A percentile compares a stretch with the other conserved stretches of the same genome.
These are phyloP conservation scores for Colletes collaris DNA, from an alignment of 2,888 invertebrate species.

Conservation along the genomic window DNA sequence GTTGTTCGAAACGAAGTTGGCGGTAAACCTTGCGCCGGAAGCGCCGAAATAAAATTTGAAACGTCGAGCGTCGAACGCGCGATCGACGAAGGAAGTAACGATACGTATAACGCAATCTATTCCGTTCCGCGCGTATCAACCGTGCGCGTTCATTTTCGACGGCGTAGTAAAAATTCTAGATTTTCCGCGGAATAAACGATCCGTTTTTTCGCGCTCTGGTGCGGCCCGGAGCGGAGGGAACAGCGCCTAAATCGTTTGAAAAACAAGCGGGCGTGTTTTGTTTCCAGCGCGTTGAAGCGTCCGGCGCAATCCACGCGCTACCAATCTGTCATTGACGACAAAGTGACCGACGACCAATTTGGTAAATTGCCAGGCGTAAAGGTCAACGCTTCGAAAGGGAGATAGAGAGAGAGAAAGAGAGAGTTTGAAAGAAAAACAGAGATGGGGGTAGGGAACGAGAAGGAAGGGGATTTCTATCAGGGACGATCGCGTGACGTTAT, in stretches of 20 bases:
- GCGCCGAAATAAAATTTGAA: background rate
- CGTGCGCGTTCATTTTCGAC: conserved; percentile 21
- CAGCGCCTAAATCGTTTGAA: conserved; percentile 52
- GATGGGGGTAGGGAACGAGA: background rate
- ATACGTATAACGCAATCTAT: conserved; percentile 45
- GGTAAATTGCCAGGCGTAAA: conserved; percentile 20
- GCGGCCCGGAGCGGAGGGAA: conserved; percentile 24
- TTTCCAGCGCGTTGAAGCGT: conserved; percentile 46
- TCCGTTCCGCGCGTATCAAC: conserved; percentile 22
- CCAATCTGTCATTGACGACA: conserved; percentile 46
- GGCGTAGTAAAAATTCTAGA: conserved; percentile 41
- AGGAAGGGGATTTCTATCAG: background rate
- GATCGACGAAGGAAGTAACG: conserved; percentile 27
- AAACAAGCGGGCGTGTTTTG: conserved; percentile 47
- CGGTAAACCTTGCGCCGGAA: no score
- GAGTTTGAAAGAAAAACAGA: no score
- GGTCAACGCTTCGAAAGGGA: conserved; percentile 5
- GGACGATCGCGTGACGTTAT: no score
- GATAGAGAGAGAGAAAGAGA: no score
- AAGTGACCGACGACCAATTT: conserved; percentile 45
- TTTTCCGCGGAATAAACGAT: conserved; percentile 50
- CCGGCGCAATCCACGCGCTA: conserved; percentile 28
- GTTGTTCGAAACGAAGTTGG: no score
- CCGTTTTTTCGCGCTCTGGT: conserved; percentile 49
- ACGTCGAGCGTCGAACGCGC: background rate